phyloP scores from a whole-genome alignment of 2,113 vertebrate genomes.

The Rhinichthys klamathensis region DNA sequence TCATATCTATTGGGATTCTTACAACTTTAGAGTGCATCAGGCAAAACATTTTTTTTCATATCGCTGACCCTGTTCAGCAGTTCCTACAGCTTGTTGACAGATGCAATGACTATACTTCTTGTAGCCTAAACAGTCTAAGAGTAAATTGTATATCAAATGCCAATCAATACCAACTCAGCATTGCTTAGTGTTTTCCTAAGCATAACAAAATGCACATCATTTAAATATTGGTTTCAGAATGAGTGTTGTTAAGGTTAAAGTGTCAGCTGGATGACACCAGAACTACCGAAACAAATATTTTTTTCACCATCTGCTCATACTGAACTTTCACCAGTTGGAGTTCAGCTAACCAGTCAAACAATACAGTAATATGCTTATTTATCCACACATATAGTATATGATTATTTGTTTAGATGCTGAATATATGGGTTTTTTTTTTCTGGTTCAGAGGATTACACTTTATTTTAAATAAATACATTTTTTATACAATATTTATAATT shows the following conservation, averaged over 20 bases:
- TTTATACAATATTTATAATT: too few relatives aligned
- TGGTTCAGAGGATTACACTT: too few relatives aligned
- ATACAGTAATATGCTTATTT: too few relatives aligned
- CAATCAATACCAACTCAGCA: neutral
- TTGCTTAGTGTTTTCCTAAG: neutral
- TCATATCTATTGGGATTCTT: conserved; percentile 17
- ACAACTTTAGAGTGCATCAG: conserved; percentile 26
- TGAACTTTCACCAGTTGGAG: neutral
- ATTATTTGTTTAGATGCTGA: too few relatives aligned
- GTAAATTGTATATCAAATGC: neutral
- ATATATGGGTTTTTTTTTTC: too few relatives aligned
- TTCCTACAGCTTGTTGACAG: neutral
- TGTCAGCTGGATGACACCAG: neutral
- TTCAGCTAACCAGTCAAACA: neutral
- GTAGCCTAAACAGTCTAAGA: neutral
- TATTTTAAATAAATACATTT: too few relatives aligned
- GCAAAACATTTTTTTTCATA: conserved; percentile 27
- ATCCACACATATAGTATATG: too few relatives aligned
- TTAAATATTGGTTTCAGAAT: neutral
- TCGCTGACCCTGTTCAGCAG: conserved; percentile 11
- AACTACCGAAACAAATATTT: neutral
- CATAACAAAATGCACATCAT: neutral
- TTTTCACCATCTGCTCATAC: neutral
- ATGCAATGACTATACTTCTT: neutral
- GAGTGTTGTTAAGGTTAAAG: neutral